Percentiles rank a stretch among this genome's conserved stretches.
These are phyloP conservation scores for Galbula dea DNA, from an alignment of 2,113 vertebrate genomes.

Conservation along the genomic window DNA sequence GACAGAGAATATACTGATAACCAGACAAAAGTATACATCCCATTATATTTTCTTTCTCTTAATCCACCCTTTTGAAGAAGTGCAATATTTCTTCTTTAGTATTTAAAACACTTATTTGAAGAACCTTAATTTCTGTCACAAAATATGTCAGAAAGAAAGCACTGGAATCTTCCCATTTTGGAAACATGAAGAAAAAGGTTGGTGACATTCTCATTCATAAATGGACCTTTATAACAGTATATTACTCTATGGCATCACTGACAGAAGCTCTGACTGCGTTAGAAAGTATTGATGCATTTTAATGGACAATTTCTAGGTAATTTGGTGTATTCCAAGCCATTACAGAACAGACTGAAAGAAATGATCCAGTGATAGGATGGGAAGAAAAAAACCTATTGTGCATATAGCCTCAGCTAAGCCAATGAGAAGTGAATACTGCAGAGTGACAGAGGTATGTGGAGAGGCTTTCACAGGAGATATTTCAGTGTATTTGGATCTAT, in stretches of 20 bases:
- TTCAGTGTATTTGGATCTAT: background rate
- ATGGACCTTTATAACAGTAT: background rate
- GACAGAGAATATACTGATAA: background rate
- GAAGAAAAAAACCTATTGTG: background rate
- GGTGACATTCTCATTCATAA: background rate
- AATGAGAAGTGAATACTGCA: background rate
- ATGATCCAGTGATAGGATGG: background rate
- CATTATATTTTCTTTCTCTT: background rate
- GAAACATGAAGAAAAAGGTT: background rate
- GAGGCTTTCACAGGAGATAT: background rate
- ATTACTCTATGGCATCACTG: background rate
- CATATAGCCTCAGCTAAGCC: background rate
- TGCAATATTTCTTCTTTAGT: background rate
- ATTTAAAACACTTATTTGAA: background rate
- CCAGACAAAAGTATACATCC: background rate
- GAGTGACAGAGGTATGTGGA: fast-evolving
- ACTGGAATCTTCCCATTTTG: background rate
- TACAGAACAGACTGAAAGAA: background rate
- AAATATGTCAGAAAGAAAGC: background rate
- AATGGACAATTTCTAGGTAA: background rate
- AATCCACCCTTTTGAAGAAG: background rate
- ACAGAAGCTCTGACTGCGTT: background rate
- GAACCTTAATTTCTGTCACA: background rate
- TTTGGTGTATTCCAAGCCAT: background rate
- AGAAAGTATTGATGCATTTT: background rate